A percentile compares a stretch with the other conserved stretches of the same genome.
phyloP scores from a whole-genome alignment of 1,140 invertebrate genomes.

The Drosophila obscura region DNA sequence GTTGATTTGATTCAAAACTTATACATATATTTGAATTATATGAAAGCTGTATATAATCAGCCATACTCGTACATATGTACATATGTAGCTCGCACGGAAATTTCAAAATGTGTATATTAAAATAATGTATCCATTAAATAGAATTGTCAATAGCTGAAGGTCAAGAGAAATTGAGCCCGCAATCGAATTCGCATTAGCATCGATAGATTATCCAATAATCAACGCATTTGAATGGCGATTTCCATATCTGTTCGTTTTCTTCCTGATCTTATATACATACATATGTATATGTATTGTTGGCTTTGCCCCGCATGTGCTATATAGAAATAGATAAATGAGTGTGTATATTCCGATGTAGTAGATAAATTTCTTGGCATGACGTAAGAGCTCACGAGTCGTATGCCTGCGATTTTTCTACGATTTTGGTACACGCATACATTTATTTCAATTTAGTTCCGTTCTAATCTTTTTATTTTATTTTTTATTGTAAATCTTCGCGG shows the following conservation, averaged over 20 bases:
- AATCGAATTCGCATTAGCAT: slow-evolving; percentile 22
- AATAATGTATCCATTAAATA: neutral
- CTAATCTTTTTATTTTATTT: neutral
- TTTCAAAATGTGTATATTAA: too few relatives aligned
- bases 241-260: slow-evolving; percentile 16
- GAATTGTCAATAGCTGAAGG: slow-evolving; percentile 44
- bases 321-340: slow-evolving; percentile 69
- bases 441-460: slow-evolving; percentile 17
- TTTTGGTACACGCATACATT: slow-evolving; percentile 43
- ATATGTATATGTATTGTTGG: slow-evolving; percentile 65
- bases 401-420: slow-evolving; percentile 31
- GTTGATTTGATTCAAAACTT: too few relatives aligned
- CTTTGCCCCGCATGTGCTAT: slow-evolving; percentile 68
- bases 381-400: slow-evolving; percentile 73
- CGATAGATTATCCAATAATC: slow-evolving; percentile 37
- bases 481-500: slow-evolving; percentile 10
- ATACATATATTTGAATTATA: neutral
- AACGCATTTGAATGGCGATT: slow-evolving; percentile 21
- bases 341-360: slow-evolving; percentile 47
- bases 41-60: neutral
- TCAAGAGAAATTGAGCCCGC: neutral
- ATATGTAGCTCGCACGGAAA: too few relatives aligned
- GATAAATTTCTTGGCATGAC: slow-evolving; percentile 63
- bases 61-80: too few relatives aligned
- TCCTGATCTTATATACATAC: slow-evolving; percentile 3